These are phyloP conservation scores for Hyla sarda DNA, from an alignment of 2,113 vertebrate species.

Conservation along the genomic window DNA sequence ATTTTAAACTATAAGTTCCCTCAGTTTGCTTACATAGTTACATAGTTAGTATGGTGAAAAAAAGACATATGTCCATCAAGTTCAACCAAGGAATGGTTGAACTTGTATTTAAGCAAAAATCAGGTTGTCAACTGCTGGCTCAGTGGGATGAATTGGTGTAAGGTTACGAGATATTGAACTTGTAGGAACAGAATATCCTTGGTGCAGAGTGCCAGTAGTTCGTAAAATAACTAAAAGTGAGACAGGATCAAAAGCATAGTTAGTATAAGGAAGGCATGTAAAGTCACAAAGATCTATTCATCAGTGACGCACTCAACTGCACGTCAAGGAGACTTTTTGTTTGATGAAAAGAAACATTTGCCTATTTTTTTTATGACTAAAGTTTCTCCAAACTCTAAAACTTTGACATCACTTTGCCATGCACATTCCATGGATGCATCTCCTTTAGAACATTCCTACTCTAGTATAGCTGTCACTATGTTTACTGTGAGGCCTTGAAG, in stretches of 20 bases:
- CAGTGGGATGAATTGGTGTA: background rate
- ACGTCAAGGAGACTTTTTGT: slow-evolving; percentile 18
- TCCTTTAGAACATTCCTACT: background rate
- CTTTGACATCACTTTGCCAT: slow-evolving; percentile 10
- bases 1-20: background rate
- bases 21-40: too few species aligned
- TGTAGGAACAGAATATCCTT: background rate
- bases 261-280: slow-evolving; percentile 20
- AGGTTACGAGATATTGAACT: background rate
- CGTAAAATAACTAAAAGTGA: slow-evolving; percentile 12
- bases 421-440: background rate
- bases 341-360: slow-evolving; percentile 23
- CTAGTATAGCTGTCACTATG: background rate
- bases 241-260: slow-evolving; percentile 23
- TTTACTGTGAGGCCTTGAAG: background rate
- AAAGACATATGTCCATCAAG: too few species aligned
- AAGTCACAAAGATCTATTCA: slow-evolving; percentile 47
- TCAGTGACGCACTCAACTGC: slow-evolving; percentile 26
- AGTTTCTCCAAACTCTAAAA: background rate
- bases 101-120: background rate
- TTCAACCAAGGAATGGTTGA: too few species aligned
- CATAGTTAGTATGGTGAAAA: too few species aligned
- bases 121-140: background rate
- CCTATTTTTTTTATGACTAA: slow-evolving; percentile 22
- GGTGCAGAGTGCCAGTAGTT: background rate